Base-by-base conservation (phyloP, 2,888 invertebrate species). In the Dolomedes plantarius region DNA sequence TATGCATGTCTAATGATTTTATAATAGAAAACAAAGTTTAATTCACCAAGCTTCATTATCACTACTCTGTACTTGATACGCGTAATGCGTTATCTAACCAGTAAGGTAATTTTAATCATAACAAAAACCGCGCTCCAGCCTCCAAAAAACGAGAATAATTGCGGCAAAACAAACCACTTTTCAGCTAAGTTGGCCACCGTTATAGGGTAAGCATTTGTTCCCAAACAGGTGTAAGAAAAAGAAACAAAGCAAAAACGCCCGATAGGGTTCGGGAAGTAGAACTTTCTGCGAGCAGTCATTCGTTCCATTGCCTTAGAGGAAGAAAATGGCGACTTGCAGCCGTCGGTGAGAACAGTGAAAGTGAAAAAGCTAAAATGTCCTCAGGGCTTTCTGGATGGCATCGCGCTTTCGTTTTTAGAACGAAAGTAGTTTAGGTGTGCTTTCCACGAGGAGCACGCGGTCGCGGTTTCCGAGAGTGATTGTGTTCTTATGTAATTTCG, bases 221-320 rank as follows among this genome's bases (percentile, higher is more conserved):
- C 16, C 56, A 56, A 56, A 56, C 56, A 56, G 56, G 23, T 23
- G 56, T 16, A 3, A 23, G 23, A n/a, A 56, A 23, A 1, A 56
- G 23, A n/a, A 56, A 56, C n/a, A 23, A 56, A 23, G 23, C 56
- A 56, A 23, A 71, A 83, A 83, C 83, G 72, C 76, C 77, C 46
- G 76, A 19, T 27, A 50, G 65, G 36, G 56, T 81, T 75, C 50
- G 81, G 82, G 82, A 82, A 82, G 76, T 82, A 23, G 75, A 76
- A 62, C 76, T 69, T 32, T 32, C 75, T 67, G 64, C 65, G 67
- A 50, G 76, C 77, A 32, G 11, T 83, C 67, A 50, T 23, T 74
- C 73, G 73, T 74, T 72, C 11, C 50, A 62, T 74, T 27, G 56
- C 56, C 32, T 31, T 32, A 23, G 19, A 72, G 72, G 67, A 77